Base-by-base conservation (phyloP, 2,888 invertebrate genomes). In the Synergus japonicus region DNA sequence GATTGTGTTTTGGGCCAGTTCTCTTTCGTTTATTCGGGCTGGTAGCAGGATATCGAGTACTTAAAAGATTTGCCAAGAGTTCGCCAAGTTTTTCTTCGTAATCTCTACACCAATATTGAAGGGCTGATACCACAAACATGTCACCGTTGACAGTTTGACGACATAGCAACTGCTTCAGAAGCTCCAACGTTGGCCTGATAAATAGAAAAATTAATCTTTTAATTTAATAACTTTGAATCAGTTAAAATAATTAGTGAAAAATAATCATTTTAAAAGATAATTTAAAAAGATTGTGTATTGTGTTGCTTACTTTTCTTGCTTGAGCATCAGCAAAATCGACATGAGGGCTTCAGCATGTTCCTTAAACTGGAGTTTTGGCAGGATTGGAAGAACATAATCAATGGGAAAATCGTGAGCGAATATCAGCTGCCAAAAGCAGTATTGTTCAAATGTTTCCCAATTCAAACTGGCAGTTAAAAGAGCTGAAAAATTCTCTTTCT, bases 391-490 rank as follows among this genome's bases (percentile, higher is more conserved):
- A 84, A 98, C 95, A 90, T 96, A 96, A 89, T 98, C 98, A n/a
- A 98, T 95, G 78, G 97, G 96, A 90, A 98, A 96, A 91, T 98
- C 97, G 91, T 99, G 99, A 64, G 98, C 98, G 85, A 96, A 96
- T 76, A 99, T 95, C 80, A 99, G 94, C 92, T 99, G 98, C 99
- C 99, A 99, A 67, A 99, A 94, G 92, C 98, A 98, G 91, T 97
- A 96, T 92, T 99, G 99, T 92, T 99, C 99, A 87, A 98, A 97
- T 2, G 98, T 98, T 93, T 99, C 99, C 98, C 99, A 99, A 79
- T 95, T 95, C 79, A 99, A 93, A 89, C 98, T 98, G 65, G 96
- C 96, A 82, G 96, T 96, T 86, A 97, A 92, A 92, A 97, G 94
- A 64, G 95, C 93, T 80, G 95, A 95, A 66, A 97, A 94, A 79